A percentile compares a stretch with the other conserved stretches of the same genome.
Conservation (phyloP, 2,797 vertebrate species). For the Mareca strepera region DNA sequence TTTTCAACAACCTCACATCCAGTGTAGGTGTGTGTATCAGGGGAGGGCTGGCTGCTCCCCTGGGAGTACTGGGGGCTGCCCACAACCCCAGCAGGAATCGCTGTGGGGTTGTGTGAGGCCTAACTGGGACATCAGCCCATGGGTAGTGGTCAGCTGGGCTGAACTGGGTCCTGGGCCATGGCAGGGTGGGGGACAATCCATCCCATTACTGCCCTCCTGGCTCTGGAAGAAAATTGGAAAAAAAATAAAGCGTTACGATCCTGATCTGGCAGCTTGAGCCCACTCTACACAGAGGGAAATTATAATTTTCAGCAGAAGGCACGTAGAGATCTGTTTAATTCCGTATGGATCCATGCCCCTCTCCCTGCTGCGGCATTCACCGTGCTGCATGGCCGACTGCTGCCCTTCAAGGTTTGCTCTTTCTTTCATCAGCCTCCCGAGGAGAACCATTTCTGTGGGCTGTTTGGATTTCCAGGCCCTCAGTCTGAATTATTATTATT, state of each 20-base stretch:
- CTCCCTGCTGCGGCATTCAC: neutral
- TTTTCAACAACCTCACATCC: neutral
- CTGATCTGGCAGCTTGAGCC: neutral
- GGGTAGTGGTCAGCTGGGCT: neutral
- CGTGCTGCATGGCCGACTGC: neutral
- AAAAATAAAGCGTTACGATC: neutral
- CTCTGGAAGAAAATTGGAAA: neutral
- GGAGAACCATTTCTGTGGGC: neutral
- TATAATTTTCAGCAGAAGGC: neutral
- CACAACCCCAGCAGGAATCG: neutral
- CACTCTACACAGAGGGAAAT: neutral
- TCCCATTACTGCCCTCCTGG: too few relatives aligned
- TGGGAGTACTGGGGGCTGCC: accelerated
- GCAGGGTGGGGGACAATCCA: neutral
- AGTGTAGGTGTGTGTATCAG: neutral
- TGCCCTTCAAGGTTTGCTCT: neutral
- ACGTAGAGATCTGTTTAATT: neutral
- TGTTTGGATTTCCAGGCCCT: neutral
- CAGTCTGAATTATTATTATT: neutral
- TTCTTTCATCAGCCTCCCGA: neutral
- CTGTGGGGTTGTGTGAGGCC: accelerated
- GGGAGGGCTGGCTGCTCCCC: neutral
- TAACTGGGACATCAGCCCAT: neutral
- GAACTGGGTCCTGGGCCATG: neutral
- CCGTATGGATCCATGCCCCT: neutral